Evolutionary conservation across 1,140 invertebrate species (phyloP).

Genomic region (Apolygus lucorum): DNA sequence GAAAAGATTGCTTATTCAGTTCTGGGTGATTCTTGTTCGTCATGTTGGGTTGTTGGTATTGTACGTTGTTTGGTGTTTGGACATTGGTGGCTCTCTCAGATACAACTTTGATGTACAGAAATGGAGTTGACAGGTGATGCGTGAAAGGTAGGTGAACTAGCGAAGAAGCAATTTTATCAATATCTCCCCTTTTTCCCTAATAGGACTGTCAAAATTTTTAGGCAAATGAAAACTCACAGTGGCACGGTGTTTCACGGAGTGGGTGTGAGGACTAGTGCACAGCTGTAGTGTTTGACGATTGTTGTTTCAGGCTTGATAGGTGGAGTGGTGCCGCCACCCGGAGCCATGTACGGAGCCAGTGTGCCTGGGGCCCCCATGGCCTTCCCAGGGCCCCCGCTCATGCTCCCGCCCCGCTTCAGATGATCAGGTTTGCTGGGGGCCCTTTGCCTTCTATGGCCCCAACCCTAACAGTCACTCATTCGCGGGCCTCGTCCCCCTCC

Average conservation of each 20-base stretch:
- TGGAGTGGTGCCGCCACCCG: slow-evolving; percentile 45
- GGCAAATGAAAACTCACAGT: too few relatives aligned
- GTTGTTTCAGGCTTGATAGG: slow-evolving; percentile 55
- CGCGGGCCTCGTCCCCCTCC: background rate
- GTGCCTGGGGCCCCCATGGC: slow-evolving; percentile 43
- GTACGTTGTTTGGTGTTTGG: too few relatives aligned
- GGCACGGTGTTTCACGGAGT: background rate
- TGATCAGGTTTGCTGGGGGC: slow-evolving; percentile 49
- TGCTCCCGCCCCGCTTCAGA: slow-evolving; percentile 70
- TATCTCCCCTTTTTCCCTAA: too few relatives aligned
- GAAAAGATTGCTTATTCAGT: too few relatives aligned
- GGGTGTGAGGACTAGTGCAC: background rate
- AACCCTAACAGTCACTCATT: slow-evolving; percentile 26
- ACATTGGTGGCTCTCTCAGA: too few relatives aligned
- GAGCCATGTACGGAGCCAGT: slow-evolving; percentile 43
- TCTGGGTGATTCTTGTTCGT: too few relatives aligned
- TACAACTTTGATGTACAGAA: too few relatives aligned
- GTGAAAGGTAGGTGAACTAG: too few relatives aligned
- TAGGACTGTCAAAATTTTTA: too few relatives aligned
- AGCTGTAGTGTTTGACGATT: background rate
- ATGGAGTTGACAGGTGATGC: too few relatives aligned
- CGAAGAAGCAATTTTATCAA: too few relatives aligned
- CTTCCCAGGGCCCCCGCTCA: slow-evolving; percentile 50
- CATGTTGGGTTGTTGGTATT: too few relatives aligned
- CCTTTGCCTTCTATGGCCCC: slow-evolving; percentile 34